phyloP scores from a whole-genome alignment of 2,888 invertebrate genomes.

The Opisthograptis luteolata region DNA sequence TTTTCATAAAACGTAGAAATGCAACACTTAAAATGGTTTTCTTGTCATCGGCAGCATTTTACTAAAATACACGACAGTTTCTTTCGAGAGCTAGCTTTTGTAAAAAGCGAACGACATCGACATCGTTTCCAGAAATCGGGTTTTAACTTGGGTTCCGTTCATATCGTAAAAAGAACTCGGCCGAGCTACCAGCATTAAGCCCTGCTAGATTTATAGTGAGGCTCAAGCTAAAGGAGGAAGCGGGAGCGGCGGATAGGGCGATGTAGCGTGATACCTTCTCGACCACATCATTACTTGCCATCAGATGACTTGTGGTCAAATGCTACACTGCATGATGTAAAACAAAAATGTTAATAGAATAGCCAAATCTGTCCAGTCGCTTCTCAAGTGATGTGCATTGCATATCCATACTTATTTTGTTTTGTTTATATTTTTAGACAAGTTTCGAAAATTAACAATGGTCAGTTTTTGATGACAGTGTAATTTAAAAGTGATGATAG shows the following conservation, averaged over 20 bases:
- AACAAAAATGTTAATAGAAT: too few relatives aligned
- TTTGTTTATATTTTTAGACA: too few relatives aligned
- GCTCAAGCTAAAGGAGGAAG: slow-evolving; percentile 14
- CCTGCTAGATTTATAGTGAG: slow-evolving; percentile 45
- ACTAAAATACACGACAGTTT: not conserved
- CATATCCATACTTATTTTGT: too few relatives aligned
- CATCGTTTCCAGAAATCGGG: slow-evolving; percentile 27
- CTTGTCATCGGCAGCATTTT: not conserved
- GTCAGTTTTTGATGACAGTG: too few relatives aligned
- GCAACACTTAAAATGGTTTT: not conserved
- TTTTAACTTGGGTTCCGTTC: slow-evolving; percentile 40
- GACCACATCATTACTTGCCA: too few relatives aligned
- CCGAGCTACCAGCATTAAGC: slow-evolving; percentile 54
- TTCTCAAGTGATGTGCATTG: too few relatives aligned
- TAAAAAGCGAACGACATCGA: slow-evolving; percentile 22
- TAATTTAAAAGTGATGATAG: too few relatives aligned
- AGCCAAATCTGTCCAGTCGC: too few relatives aligned
- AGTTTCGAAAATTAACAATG: too few relatives aligned
- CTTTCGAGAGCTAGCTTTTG: slow-evolving; percentile 6
- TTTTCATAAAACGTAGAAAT: too few relatives aligned
- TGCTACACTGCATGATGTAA: too few relatives aligned
- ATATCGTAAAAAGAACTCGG: slow-evolving; percentile 56
- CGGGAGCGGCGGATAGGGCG: not conserved
- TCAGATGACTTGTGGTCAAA: too few relatives aligned
- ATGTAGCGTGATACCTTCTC: not conserved